Base-by-base conservation (phyloP, 2,888 invertebrate genomes). In the Eulithis testata region DNA sequence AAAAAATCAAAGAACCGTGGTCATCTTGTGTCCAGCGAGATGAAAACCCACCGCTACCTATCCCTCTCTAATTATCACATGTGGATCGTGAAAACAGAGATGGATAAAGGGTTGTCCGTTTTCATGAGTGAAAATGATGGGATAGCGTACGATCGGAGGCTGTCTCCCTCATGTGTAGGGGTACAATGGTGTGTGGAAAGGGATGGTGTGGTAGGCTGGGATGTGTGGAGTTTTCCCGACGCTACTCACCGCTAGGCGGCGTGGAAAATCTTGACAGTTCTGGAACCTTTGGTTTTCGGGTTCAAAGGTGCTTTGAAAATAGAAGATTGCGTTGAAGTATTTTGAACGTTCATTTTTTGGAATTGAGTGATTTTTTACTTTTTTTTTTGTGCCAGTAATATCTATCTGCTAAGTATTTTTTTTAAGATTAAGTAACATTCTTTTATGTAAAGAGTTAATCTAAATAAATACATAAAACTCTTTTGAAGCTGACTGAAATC, bases 231-330 rank as follows among this genome's bases (percentile, higher is more conserved):
- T 80, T 84, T 85, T 80, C 80, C 69, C 73, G 73, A 71, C 77
- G 89, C 93, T 91, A 93, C 90, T 91, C 90, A 82, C 81, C 93
- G 84, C 87, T 85, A 91, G 93, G 84, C 83, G 90, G 92, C 92
- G 90, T 76, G 82, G 80, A 77, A 81, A 82, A 77, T 73, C 59
- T 73, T 21, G 51, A 65, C 51, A 68, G 54, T 63, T 12, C 65
- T 51, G 36, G 62, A 73, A 76, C 73, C 74, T 49, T 70, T 64
- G 60, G 60, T 73, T 73, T 58, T 12, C 51, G 37, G 65, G 27
- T 54, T 53, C 5, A 12, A 51, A 27, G 1, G n/a, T 8, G 27
- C 12, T 7, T 14, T 6, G 12, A 57, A n/a, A 45, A 21, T 56
- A 8, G 45, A 11, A 31, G 31, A 31, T 2, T 4, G 31, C 31